Percentiles rank a stretch among this genome's conserved stretches.
phyloP scores from a whole-genome alignment of 2,888 invertebrate genomes.

The Plutella xylostella region DNA sequence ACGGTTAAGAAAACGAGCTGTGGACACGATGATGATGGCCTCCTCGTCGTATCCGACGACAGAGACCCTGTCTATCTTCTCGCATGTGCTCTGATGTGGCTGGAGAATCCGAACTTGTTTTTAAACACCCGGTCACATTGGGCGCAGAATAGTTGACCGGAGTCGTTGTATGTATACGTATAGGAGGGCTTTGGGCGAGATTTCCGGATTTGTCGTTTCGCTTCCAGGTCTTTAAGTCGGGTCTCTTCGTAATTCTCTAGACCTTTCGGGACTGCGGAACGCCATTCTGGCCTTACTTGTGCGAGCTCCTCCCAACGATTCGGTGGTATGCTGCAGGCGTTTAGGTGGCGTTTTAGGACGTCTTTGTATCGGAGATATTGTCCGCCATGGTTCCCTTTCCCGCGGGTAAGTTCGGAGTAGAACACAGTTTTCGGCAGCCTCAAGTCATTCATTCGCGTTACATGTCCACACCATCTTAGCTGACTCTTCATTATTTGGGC shows the following conservation, averaged over 20 bases:
- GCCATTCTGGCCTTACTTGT: background rate
- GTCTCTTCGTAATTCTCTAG: background rate
- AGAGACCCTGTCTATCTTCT: background rate
- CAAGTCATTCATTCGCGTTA: constrained; percentile 11
- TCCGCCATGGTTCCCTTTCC: background rate
- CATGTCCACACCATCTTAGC: constrained; percentile 13
- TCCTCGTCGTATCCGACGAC: background rate
- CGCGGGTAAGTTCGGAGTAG: constrained; percentile 14
- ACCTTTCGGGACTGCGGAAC: background rate
- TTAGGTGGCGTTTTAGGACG: constrained; percentile 12
- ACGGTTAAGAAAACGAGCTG: too few species aligned
- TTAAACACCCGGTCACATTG: background rate
- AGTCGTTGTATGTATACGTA: background rate
- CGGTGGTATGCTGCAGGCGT: background rate
- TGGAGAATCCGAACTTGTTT: background rate
- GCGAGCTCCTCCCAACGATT: background rate
- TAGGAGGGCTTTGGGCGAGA: background rate
- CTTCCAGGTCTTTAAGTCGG: background rate
- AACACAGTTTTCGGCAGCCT: constrained; percentile 14
- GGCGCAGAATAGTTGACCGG: background rate
- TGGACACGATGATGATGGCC: too few species aligned
- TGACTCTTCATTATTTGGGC: constrained; percentile 8
- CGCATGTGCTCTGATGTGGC: background rate
- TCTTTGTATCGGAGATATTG: constrained; percentile 11
- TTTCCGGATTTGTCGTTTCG: background rate